Base-by-base conservation (phyloP, 2,113 vertebrate genomes). In the Phrynocephalus versicolor region DNA sequence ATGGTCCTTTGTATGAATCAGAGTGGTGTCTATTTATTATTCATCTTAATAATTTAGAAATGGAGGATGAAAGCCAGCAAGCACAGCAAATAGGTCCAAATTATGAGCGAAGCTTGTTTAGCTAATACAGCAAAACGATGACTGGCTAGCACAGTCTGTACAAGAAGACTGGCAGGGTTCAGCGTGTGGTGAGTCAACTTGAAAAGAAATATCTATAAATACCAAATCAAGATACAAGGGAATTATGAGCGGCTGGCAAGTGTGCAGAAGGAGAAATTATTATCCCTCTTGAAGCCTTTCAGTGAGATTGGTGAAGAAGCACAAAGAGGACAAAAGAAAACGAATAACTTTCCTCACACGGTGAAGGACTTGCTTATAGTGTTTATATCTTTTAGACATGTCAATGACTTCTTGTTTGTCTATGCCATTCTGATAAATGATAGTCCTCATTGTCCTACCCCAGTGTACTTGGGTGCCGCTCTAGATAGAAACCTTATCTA, bases 61-160 rank as follows among this genome's bases (percentile, higher is more conserved):
- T 37, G 51, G n/a, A 21, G n/a, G 3, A 51, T 35, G 0, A 0
- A 4, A 62, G 3, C 7, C 25, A 1, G 1, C 55, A 81, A 84
- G 55, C 16, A 33, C 8, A 0, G 2, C 27, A 7, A 30, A 75
- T 10, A 30, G 65, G 55, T 78, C 67, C 67, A 87, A 73, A 71
- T 87, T n/a, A 79, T 16, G 41, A 79, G 39, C 64, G 12, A n/a
- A 16, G 0, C 0, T 4, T 87, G 0, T 0, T 4, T 87, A 3
- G 1, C 55, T 55, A 83, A 27, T 67, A 83, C 18, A 84, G n/a
- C 23, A 79, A 30, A 57, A 67, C 73, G 25, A 64, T 41, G 72
- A 30, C 25, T 7, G 70, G 4, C 33, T 79, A 76, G 51, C 39
- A 35, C 12, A 82, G 8, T 58, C 23, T 83, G 33, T 9, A 13